A percentile compares a stretch with the other conserved stretches of the same genome.
phyloP scores from a whole-genome alignment of 2,888 invertebrate genomes.

The Trissolcus japonicus region DNA sequence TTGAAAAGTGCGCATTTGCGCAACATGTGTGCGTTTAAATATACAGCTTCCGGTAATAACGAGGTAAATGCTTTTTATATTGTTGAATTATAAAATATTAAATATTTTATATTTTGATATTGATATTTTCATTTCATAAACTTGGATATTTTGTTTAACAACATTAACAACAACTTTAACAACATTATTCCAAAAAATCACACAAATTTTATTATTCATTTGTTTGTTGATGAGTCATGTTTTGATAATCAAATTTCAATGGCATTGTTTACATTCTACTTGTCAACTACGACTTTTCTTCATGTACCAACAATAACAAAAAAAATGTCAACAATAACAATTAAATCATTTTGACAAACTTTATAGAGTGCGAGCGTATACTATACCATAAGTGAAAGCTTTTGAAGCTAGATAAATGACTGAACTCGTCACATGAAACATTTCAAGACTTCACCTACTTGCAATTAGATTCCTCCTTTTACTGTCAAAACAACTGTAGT shows the following conservation, averaged over 20 bases:
- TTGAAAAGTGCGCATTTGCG: not conserved
- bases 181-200: too few relatives aligned
- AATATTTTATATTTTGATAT: not conserved
- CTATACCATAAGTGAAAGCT: conserved; percentile 10
- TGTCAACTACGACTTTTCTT: too few relatives aligned
- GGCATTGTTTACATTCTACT: too few relatives aligned
- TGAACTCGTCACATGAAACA: conserved; percentile 12
- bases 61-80: not conserved
- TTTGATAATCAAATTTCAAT: too few relatives aligned
- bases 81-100: not conserved
- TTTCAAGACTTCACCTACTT: not conserved
- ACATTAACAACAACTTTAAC: too few relatives aligned
- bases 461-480: too few relatives aligned
- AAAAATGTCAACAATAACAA: not conserved
- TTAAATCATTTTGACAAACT: too few relatives aligned
- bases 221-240: not conserved
- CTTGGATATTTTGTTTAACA: not conserved
- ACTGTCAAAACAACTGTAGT: too few relatives aligned
- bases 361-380: not conserved
- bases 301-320: too few relatives aligned
- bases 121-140: not conserved
- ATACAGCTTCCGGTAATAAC: not conserved
- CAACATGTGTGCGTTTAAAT: not conserved
- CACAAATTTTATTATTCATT: not conserved
- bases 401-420: conserved; percentile 8